phyloP scores from a whole-genome alignment of 2,797 vertebrate species.

The Craterocephalus amniculus region DNA sequence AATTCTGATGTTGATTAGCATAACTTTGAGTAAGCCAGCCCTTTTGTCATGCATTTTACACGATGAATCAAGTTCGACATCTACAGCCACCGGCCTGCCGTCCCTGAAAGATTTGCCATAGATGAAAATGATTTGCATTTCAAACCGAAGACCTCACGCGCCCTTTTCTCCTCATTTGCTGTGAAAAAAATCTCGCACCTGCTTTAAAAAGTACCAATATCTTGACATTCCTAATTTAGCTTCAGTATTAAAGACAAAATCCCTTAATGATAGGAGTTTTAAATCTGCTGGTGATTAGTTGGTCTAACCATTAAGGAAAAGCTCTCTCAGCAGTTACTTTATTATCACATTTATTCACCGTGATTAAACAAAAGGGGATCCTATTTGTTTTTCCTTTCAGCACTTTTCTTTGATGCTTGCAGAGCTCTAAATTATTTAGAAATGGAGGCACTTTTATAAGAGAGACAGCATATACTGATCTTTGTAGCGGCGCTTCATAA shows the following conservation, averaged over 20 bases:
- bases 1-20: conserved; percentile 79
- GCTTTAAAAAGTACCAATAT: conserved; percentile 31
- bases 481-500: conserved; percentile 41
- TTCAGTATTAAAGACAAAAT: conserved; percentile 34
- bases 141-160: conserved; percentile 63
- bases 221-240: conserved; percentile 33
- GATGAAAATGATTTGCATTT: conserved; percentile 73
- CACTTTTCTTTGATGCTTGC: conserved; percentile 34
- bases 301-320: conserved; percentile 15
- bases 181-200: conserved; percentile 61
- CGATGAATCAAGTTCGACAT: conserved; percentile 79
- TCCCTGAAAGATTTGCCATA: conserved; percentile 68
- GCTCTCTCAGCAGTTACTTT: conserved; percentile 48
- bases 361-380: conserved; percentile 28
- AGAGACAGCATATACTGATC: conserved; percentile 46
- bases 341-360: conserved; percentile 57
- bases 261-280: conserved; percentile 19
- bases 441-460: conserved; percentile 35
- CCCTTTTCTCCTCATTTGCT: conserved; percentile 53
- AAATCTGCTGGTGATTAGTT: conserved; percentile 27
- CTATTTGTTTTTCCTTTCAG: conserved; percentile 57
- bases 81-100: conserved; percentile 70
- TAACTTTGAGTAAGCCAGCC: conserved; percentile 78
- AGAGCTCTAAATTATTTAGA: conserved; percentile 68
- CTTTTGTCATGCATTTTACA: conserved; percentile 76